These are phyloP conservation scores for Threskiornis aethiopicus DNA, from an alignment of 2,797 vertebrate genomes.

Conservation along the genomic window DNA sequence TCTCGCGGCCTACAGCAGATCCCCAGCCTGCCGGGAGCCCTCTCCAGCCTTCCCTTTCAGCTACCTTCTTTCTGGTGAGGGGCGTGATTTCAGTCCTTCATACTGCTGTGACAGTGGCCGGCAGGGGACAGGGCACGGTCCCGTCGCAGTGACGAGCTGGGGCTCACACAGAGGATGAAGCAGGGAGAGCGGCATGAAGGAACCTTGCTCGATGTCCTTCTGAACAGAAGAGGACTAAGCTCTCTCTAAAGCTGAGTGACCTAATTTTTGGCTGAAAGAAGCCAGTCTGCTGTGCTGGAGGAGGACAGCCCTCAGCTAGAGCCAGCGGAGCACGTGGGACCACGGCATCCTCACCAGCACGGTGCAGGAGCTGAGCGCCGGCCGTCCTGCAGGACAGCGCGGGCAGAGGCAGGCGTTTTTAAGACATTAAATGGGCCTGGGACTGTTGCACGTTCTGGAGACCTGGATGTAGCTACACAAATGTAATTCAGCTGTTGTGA, in stretches of 20 bases:
- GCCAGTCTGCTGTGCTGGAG: neutral
- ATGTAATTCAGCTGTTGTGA: too few relatives aligned
- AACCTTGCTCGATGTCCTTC: neutral
- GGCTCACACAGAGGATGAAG: neutral
- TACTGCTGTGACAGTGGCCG: neutral
- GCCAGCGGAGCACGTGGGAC: neutral
- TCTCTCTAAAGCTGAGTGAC: neutral
- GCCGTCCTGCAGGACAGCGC: fast-evolving
- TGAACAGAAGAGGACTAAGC: neutral
- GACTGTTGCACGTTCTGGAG: neutral
- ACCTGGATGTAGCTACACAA: neutral
- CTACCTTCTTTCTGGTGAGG: neutral
- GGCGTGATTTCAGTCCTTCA: neutral
- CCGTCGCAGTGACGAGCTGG: neutral
- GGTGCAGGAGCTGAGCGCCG: fast-evolving
- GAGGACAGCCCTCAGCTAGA: neutral
- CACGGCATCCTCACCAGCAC: fast-evolving
- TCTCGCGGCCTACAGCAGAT: neutral
- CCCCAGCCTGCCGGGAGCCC: neutral
- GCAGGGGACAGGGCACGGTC: neutral
- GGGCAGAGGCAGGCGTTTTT: neutral
- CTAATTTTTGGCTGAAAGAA: neutral
- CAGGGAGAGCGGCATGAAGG: neutral
- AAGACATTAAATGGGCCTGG: neutral
- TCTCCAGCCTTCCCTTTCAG: neutral